A percentile compares a stretch with the other conserved stretches of the same genome.
Conservation (phyloP, 2,888 invertebrate genomes). For the Nezara viridula region DNA sequence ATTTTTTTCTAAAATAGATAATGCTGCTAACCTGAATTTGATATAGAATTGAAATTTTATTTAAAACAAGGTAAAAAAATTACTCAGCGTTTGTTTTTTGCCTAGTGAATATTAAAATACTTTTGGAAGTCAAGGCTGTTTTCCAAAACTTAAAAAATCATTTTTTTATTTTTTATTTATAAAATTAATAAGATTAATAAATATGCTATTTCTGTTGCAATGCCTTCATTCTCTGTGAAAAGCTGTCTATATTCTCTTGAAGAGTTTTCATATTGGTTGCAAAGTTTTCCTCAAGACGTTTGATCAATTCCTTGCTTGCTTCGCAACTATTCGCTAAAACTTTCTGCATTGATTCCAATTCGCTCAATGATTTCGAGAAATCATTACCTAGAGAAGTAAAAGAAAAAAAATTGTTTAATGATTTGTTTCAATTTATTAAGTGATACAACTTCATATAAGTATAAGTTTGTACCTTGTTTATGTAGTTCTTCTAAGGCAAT, state of each 20-base stretch:
- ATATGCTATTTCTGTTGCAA: slow-evolving; percentile 58
- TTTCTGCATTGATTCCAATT: slow-evolving; percentile 83
- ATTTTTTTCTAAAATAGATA: background rate
- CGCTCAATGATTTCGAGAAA: slow-evolving; percentile 86
- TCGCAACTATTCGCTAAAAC: slow-evolving; percentile 80
- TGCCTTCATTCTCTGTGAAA: slow-evolving; percentile 81
- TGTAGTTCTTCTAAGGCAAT: slow-evolving; percentile 89
- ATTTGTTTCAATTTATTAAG: background rate
- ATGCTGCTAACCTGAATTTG: background rate
- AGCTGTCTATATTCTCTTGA: slow-evolving; percentile 79
- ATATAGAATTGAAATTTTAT: background rate
- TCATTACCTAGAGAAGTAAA: slow-evolving; percentile 80
- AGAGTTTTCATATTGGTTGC: slow-evolving; percentile 84
- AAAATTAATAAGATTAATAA: background rate
- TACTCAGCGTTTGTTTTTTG: background rate
- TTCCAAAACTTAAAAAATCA: background rate
- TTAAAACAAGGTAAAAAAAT: background rate
- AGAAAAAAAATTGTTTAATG: background rate
- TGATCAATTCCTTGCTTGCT: slow-evolving; percentile 83
- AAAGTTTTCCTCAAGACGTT: slow-evolving; percentile 86
- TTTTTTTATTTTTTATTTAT: background rate
- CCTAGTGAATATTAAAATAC: slow-evolving; percentile 6
- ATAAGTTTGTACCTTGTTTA: slow-evolving; percentile 80
- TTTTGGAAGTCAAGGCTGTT: slow-evolving; percentile 17
- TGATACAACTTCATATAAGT: background rate